Base-by-base conservation (phyloP, 2,888 invertebrate genomes). In the Anthophora plumipes region DNA sequence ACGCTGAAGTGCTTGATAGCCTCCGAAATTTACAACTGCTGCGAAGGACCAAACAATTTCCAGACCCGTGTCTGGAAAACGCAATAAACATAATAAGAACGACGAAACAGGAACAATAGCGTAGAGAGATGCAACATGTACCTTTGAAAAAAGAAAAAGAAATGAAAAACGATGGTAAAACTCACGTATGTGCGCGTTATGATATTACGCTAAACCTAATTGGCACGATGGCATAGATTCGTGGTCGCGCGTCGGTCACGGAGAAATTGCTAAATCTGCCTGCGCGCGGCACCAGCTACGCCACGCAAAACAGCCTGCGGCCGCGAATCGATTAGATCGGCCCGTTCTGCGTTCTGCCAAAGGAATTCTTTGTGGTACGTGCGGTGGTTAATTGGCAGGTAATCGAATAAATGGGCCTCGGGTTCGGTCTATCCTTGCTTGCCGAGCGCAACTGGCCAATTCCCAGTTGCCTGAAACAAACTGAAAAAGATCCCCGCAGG, bases 271-370 rank as follows among this genome's bases (percentile, higher is more conserved):
- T 70, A 64, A 77, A 77, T 77, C 73, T 72, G 67, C 8, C 52
- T 57, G 64, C 50, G 31, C 31, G 31, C 72, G 68, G 52, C 64
- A 54, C 61, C 67, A 59, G 66, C 54, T 73, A 59, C 54, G 68
- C 71, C 71, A 55, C 74, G 82, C 68, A 74, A 83, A 83, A 82
- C 68, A 82, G 82, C 82, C 75, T 70, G 80, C 60, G 83, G 83
- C 71, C 41, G 52, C 22, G 74, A 77, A 83, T 82, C 83, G 83
- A 83, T 83, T 83, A 74, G 78, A 75, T 78, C 61, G 43, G 59
- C 12, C 67, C 41, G 67, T 50, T 37, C 48, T 54, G 52, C 61
- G 72, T 75, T 75, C 46, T 37, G 78, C 68, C 74, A 82, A 78
- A 82, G 82, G 71, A 78, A 82, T 83, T 83, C 82, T 82, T 83